A percentile compares a stretch with the other conserved stretches of the same genome.
Evolutionary conservation across 2,113 vertebrate species (phyloP).

Genomic region (Cryptotis parvus): DNA sequence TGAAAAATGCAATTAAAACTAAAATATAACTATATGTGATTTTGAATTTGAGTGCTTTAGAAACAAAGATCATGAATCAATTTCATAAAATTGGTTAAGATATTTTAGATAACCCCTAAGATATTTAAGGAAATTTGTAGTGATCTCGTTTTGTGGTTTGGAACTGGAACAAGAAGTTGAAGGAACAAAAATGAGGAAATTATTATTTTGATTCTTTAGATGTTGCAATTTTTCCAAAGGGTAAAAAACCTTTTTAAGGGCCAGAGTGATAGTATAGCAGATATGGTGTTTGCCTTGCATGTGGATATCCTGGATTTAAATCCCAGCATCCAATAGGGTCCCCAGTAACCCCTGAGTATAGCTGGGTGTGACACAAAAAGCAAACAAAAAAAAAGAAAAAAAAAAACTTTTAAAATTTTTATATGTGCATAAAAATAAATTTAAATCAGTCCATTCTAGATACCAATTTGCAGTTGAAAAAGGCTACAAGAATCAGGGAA

Average conservation of each 20-base stretch:
- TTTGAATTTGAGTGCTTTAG: conserved; percentile 14
- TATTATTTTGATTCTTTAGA: not conserved
- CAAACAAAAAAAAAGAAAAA: no score
- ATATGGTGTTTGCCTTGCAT: no score
- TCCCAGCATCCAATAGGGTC: no score
- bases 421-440: not conserved
- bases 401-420: not conserved
- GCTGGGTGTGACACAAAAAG: no score
- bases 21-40: not conserved
- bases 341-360: no score
- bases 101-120: not conserved
- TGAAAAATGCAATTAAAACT: not conserved
- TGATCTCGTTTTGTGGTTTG: not conserved
- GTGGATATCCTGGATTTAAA: no score
- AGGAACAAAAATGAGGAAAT: not conserved
- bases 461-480: not conserved
- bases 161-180: not conserved
- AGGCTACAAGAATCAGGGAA: not conserved
- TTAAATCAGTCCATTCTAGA: not conserved
- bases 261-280: no score
- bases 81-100: not conserved
- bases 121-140: not conserved
- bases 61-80: conserved; percentile 26
- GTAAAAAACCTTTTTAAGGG: no score
- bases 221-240: not conserved